Evolutionary conservation across 2,113 vertebrate genomes (phyloP).

Genomic region (Sinocyclocheilus grahami): DNA sequence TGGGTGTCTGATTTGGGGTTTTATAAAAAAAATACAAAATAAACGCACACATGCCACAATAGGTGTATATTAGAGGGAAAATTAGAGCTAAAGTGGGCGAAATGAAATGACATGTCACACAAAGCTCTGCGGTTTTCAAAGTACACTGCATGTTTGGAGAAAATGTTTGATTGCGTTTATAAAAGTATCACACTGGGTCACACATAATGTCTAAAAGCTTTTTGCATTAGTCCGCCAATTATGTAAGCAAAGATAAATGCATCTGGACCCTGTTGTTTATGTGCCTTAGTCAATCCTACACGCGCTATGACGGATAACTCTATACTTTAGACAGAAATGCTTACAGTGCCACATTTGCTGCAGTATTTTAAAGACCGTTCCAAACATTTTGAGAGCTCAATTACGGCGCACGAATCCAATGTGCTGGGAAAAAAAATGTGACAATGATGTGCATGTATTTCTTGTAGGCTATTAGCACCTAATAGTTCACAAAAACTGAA

Average conservation of each 20-base stretch:
- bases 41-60: slow-evolving; percentile 70
- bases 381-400: slow-evolving; percentile 37
- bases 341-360: slow-evolving; percentile 24
- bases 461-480: too few species aligned
- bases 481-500: too few species aligned
- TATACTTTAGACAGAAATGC: slow-evolving; percentile 64
- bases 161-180: slow-evolving; percentile 83
- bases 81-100: slow-evolving; percentile 80
- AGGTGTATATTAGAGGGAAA: slow-evolving; percentile 74
- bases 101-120: slow-evolving; percentile 82
- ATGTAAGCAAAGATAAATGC: slow-evolving; percentile 80
- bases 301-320: slow-evolving; percentile 62
- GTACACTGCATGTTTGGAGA: slow-evolving; percentile 77
- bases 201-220: slow-evolving; percentile 82
- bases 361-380: slow-evolving; percentile 34
- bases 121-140: slow-evolving; percentile 80
- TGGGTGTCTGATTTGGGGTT: slow-evolving; percentile 66
- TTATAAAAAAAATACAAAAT: slow-evolving; percentile 63
- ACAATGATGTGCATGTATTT: neutral
- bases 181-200: slow-evolving; percentile 83
- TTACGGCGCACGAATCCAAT: slow-evolving; percentile 16
- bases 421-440: neutral
- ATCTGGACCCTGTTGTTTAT: slow-evolving; percentile 76
- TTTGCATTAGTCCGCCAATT: slow-evolving; percentile 78
- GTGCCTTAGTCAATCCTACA: slow-evolving; percentile 77